phyloP scores from a whole-genome alignment of 2,888 invertebrate species.

The Bombyx huttoni region DNA sequence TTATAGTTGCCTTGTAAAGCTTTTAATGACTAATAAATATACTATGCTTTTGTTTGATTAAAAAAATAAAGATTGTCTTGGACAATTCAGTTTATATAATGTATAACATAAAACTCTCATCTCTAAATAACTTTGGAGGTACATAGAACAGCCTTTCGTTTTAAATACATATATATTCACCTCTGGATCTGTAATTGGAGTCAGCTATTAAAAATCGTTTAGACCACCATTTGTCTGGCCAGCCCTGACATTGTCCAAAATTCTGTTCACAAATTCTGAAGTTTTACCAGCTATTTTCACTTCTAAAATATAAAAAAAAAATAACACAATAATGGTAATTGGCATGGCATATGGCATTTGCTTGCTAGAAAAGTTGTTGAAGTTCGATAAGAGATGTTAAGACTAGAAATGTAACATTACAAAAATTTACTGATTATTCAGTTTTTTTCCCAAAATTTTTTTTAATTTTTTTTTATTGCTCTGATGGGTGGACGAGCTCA shows the following conservation, averaged over 20 bases:
- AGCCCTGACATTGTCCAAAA: conserved; percentile 87
- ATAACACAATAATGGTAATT: neutral
- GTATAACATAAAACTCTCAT: conserved; percentile 43
- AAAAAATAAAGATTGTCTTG: conserved; percentile 63
- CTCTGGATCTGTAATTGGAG: conserved; percentile 11
- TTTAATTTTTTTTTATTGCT: no score
- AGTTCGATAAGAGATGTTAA: no score
- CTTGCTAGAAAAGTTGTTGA: no score
- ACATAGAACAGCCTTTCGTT: conserved; percentile 71
- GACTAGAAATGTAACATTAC: no score
- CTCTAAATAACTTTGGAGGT: conserved; percentile 70
- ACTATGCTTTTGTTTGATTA: conserved; percentile 39
- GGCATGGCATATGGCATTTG: no score
- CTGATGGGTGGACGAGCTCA: no score
- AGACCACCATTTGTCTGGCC: conserved; percentile 85
- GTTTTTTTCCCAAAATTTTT: no score
- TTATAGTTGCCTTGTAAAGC: conserved; percentile 55
- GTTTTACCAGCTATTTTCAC: conserved; percentile 91
- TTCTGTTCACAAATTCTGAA: conserved; percentile 94
- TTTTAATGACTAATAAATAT: conserved; percentile 49
- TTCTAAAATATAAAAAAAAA: conserved; percentile 71
- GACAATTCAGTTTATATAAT: conserved; percentile 53
- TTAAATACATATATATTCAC: conserved; percentile 32
- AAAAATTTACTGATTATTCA: no score
- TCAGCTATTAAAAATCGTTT: conserved; percentile 74